phyloP scores from a whole-genome alignment of 2,113 vertebrate genomes.

The Elachura formosa region DNA sequence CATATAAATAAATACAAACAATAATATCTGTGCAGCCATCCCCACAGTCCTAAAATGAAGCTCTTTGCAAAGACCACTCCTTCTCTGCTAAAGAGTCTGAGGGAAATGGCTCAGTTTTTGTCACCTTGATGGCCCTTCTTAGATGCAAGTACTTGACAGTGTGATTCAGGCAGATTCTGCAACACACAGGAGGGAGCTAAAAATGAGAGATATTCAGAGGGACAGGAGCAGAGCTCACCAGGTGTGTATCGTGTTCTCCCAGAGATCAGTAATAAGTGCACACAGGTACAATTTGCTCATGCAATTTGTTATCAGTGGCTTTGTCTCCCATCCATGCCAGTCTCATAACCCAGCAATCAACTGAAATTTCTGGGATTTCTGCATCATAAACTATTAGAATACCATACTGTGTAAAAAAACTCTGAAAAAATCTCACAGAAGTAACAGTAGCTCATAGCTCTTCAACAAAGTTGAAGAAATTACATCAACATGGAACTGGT shows the following conservation, averaged over 20 bases:
- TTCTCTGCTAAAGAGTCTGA: background rate
- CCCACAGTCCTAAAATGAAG: background rate
- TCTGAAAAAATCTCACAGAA: rapidly evolving
- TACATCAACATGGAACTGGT: background rate
- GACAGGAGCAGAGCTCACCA: background rate
- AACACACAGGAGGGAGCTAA: background rate
- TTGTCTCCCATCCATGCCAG: background rate
- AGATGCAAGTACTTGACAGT: background rate
- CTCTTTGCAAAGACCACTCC: background rate
- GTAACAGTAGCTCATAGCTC: background rate
- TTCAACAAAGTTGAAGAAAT: background rate
- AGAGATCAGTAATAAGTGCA: background rate
- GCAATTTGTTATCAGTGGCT: background rate
- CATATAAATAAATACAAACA: background rate
- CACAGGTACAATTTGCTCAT: background rate
- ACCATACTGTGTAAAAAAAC: background rate
- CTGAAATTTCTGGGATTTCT: background rate
- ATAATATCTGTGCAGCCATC: background rate
- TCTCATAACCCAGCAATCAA: background rate
- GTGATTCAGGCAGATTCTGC: background rate
- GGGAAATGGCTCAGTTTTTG: background rate
- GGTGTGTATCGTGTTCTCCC: background rate
- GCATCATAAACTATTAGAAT: background rate
- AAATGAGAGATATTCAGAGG: background rate
- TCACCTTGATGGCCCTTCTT: background rate